These are phyloP conservation scores for Drosophila nigricruria DNA, from an alignment of 2,888 invertebrate genomes.

Conservation along the genomic window DNA sequence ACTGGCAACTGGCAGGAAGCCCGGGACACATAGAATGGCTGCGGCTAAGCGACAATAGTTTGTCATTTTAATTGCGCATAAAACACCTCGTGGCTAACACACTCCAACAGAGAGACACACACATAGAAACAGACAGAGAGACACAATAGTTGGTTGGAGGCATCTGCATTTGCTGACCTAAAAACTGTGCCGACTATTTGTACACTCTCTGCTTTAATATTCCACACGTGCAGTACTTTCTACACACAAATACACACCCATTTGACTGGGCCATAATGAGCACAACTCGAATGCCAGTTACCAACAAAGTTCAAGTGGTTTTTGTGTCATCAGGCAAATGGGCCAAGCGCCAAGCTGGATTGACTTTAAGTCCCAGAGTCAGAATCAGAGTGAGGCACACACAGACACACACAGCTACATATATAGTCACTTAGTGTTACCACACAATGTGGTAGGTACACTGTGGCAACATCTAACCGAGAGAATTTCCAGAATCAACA, in stretches of 20 bases:
- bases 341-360: conserved; percentile 40
- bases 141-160: background rate
- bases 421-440: conserved; percentile 17
- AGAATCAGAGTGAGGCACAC: background rate
- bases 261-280: conserved; percentile 36
- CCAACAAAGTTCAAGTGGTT: conserved; percentile 51
- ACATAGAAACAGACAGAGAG: background rate
- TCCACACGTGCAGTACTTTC: conserved; percentile 49
- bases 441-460: conserved; percentile 25
- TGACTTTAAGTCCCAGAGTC: conserved; percentile 44
- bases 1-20: conserved; percentile 15
- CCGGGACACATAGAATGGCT: conserved; percentile 15
- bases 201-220: conserved; percentile 55
- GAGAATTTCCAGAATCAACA: conserved; percentile 63
- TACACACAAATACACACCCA: conserved; percentile 2
- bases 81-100: conserved; percentile 41
- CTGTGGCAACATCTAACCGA: conserved; percentile 29
- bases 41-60: conserved; percentile 43
- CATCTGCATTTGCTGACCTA: conserved; percentile 25
- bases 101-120: conserved; percentile 2
- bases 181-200: conserved; percentile 55
- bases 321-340: conserved; percentile 65
- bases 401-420: conserved; percentile 6
- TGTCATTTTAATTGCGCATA: conserved; percentile 72
- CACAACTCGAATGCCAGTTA: conserved; percentile 18